These are phyloP conservation scores for Drosophila anomalata DNA, from an alignment of 2,888 invertebrate genomes.

Conservation along the genomic window DNA sequence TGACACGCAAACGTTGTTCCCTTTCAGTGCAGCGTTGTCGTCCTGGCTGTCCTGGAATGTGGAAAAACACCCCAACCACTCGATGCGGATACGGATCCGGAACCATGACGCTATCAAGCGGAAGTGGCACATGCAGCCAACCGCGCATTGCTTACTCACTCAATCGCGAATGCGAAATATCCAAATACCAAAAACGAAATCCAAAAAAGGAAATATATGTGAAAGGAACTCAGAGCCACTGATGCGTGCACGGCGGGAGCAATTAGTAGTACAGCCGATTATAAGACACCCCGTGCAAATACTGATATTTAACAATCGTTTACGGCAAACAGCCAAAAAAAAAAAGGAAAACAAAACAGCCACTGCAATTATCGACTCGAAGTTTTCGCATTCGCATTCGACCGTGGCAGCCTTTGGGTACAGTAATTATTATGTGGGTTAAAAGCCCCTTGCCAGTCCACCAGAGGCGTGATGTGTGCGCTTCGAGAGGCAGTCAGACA, in stretches of 20 bases:
- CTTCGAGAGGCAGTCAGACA: constrained; percentile 36
- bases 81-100: constrained; percentile 61
- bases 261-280: constrained; percentile 68
- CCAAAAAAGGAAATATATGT: constrained; percentile 1
- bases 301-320: constrained; percentile 71
- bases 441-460: constrained; percentile 52
- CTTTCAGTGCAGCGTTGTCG: constrained; percentile 50
- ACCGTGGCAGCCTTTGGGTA: constrained; percentile 43
- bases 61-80: constrained; percentile 10
- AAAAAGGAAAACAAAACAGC: constrained; percentile 9
- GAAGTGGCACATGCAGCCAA: constrained; percentile 78
- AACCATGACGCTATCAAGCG: constrained; percentile 75
- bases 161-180: constrained; percentile 50
- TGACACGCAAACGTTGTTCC: constrained; percentile 69
- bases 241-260: constrained; percentile 58
- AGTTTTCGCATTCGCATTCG: constrained; percentile 59
- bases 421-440: constrained; percentile 76
- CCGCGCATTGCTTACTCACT: constrained; percentile 60
- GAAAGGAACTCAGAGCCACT: constrained; percentile 55
- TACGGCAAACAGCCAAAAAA: constrained; percentile 27
- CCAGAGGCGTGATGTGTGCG: constrained; percentile 56
- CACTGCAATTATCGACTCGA: constrained; percentile 64
- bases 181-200: constrained; percentile 22
- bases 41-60: constrained; percentile 22
- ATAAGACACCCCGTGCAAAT: constrained; percentile 32